Conservation (phyloP, 2,888 invertebrate species). For the Uropetala carovei region DNA sequence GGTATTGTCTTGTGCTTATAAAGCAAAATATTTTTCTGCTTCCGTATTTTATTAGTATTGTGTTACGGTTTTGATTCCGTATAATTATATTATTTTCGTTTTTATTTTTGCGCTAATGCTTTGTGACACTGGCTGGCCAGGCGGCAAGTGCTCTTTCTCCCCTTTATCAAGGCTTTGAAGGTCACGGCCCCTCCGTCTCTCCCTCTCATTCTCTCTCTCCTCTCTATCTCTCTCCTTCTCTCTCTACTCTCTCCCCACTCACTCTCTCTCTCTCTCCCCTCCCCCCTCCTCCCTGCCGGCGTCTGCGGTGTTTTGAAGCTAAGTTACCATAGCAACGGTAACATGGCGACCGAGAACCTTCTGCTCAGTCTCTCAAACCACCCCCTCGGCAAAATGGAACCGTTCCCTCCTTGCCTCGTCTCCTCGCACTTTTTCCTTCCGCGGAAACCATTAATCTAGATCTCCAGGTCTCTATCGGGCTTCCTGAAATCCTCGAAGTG, state of each 20-base stretch:
- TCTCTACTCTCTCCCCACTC: not conserved
- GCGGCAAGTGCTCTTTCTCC: not conserved
- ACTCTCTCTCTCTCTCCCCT: not conserved
- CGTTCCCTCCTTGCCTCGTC: not conserved
- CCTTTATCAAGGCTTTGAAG: not conserved
- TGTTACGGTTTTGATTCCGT: not conserved
- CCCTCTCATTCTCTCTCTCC: not conserved
- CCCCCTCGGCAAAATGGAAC: not conserved
- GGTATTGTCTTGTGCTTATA: too few relatives aligned
- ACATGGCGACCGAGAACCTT: slow-evolving; percentile 30
- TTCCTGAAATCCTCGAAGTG: not conserved
- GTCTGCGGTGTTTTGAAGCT: slow-evolving; percentile 44
- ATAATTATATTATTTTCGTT: not conserved
- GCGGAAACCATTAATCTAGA: slow-evolving; percentile 51
- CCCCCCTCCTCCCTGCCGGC: not conserved
- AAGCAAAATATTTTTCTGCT: too few relatives aligned
- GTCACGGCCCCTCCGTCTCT: not conserved
- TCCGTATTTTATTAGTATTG: not conserved
- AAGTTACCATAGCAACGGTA: slow-evolving; percentile 50
- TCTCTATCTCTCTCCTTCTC: not conserved
- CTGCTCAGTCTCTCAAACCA: not conserved
- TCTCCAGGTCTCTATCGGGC: not conserved
- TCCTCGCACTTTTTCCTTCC: not conserved
- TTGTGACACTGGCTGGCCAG: not conserved
- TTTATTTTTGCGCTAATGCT: not conserved